These are phyloP conservation scores for Protonibea diacanthus DNA, from an alignment of 2,797 vertebrate species.

Conservation along the genomic window DNA sequence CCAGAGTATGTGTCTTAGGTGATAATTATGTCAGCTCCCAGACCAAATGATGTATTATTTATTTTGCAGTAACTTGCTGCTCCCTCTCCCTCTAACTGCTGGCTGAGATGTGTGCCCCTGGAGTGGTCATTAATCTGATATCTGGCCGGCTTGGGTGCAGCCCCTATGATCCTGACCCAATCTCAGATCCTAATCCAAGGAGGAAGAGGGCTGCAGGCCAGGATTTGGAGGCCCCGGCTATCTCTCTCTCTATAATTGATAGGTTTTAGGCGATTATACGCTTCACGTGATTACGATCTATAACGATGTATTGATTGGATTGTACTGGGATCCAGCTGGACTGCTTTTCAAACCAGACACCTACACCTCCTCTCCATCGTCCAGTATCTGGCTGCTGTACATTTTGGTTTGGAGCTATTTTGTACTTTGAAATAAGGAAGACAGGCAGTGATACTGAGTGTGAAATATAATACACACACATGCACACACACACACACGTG, in stretches of 20 bases:
- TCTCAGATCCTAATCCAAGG: conserved; percentile 89
- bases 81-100: conserved; percentile 77
- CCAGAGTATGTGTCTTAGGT: conserved; percentile 79
- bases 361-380: conserved; percentile 59
- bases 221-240: conserved; percentile 84
- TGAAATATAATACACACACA: conserved; percentile 28
- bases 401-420: conserved; percentile 71
- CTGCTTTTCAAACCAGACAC: conserved; percentile 71
- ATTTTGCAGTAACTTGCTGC: conserved; percentile 76
- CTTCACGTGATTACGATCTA: conserved; percentile 88
- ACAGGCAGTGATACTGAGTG: conserved; percentile 19
- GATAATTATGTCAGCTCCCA: conserved; percentile 87
- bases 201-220: conserved; percentile 87
- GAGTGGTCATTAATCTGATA: conserved; percentile 89
- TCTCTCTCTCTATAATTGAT: conserved; percentile 87
- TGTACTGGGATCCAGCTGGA: conserved; percentile 77
- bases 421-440: conserved; percentile 56
- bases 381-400: conserved; percentile 62
- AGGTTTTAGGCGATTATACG: conserved; percentile 88
- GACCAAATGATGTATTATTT: conserved; percentile 88
- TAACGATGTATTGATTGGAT: conserved; percentile 87
- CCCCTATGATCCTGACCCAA: conserved; percentile 87
- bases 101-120: conserved; percentile 83
- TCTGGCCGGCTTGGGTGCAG: conserved; percentile 83
- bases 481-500: not conserved